phyloP scores from a whole-genome alignment of 2,113 vertebrate species.

The Salminus brasiliensis region DNA sequence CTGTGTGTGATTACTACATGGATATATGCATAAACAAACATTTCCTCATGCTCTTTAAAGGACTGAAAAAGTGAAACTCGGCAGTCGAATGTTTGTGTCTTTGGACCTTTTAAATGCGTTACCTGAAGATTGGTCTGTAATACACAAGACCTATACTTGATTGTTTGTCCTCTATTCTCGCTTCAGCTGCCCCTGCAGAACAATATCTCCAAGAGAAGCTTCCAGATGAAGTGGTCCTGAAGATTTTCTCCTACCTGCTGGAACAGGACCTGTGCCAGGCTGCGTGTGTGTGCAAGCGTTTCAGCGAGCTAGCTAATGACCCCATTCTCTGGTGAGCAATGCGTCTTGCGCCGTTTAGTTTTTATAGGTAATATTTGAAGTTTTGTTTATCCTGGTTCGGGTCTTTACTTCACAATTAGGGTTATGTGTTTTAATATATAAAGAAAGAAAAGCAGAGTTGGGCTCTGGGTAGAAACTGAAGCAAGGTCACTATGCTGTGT shows the following conservation, averaged over 20 bases:
- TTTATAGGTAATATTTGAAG: neutral
- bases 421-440: too few relatives aligned
- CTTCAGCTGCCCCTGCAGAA: constrained; percentile 93
- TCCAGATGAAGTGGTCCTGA: constrained; percentile 97
- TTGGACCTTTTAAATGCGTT: too few relatives aligned
- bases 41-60: too few relatives aligned
- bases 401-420: neutral
- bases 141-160: neutral
- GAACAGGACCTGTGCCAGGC: constrained; percentile 97
- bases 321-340: constrained; percentile 95
- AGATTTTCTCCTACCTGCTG: constrained; percentile 98
- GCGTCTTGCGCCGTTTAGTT: neutral
- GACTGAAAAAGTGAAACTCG: neutral
- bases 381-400: neutral
- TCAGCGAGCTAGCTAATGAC: constrained; percentile 98
- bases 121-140: neutral
- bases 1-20: too few relatives aligned
- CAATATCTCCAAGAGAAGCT: constrained; percentile 99
- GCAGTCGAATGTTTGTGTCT: too few relatives aligned
- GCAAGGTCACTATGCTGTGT: neutral
- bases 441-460: too few relatives aligned
- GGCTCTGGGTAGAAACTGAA: neutral
- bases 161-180: neutral
- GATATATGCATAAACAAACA: too few relatives aligned
- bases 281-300: constrained; percentile 98